Conservation (phyloP, 1,140 invertebrate genomes). For the Myzus persicae region DNA sequence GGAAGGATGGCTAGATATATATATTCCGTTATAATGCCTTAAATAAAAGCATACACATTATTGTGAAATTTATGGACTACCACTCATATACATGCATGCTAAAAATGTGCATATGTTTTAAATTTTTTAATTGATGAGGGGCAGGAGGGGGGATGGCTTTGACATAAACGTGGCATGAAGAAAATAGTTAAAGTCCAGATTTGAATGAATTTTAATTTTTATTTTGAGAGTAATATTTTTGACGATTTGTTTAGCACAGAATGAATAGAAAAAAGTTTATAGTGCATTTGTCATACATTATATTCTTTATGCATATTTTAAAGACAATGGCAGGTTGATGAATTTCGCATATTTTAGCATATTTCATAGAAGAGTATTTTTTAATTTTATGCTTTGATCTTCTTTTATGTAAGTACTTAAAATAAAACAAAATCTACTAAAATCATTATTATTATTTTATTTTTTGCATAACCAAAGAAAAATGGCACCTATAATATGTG, state of each 20-base stretch:
- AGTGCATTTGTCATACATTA: not conserved
- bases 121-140: no score
- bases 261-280: not conserved
- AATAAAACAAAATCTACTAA: not conserved
- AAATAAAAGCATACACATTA: no score
- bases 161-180: no score
- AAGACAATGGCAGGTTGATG: not conserved
- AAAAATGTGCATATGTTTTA: no score
- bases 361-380: not conserved
- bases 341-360: not conserved
- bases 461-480: no score
- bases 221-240: not conserved
- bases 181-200: not conserved
- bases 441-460: not conserved
- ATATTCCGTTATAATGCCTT: no score
- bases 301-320: not conserved
- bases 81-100: no score
- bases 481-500: no score
- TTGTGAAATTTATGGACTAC: no score
- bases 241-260: not conserved
- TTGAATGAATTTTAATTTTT: not conserved
- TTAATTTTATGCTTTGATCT: not conserved
- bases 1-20: no score
- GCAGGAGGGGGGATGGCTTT: no score
- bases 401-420: not conserved